Percentiles rank a stretch among this genome's conserved stretches.
Evolutionary conservation across 1,140 invertebrate genomes (phyloP).

Genomic region (Diorhabda elongata): DNA sequence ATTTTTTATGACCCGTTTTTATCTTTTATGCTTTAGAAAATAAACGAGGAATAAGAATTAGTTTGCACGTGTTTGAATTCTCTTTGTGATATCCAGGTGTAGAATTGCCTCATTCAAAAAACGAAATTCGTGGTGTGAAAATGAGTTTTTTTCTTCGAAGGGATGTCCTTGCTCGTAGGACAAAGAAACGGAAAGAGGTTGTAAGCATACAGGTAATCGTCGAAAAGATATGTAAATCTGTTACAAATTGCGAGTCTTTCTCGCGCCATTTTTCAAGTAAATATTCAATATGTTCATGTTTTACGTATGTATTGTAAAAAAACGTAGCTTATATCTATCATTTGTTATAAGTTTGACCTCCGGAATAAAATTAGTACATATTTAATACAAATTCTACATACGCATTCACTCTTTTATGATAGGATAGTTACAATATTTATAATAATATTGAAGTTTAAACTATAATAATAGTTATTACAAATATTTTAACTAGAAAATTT

Average conservation of each 20-base stretch:
- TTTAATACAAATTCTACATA: too few species aligned
- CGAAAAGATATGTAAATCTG: not conserved
- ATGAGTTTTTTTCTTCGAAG: not conserved
- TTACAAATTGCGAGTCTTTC: not conserved
- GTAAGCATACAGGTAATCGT: not conserved
- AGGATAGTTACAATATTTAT: too few species aligned
- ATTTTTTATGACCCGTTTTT: not conserved
- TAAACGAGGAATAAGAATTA: slow-evolving; percentile 3
- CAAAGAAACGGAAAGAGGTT: not conserved
- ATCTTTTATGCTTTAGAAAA: not conserved
- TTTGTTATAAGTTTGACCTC: too few species aligned
- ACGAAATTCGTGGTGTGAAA: not conserved
- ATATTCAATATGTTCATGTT: too few species aligned
- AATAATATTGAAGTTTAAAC: too few species aligned
- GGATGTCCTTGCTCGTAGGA: not conserved
- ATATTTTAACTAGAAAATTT: too few species aligned
- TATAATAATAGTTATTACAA: too few species aligned
- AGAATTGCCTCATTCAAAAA: not conserved
- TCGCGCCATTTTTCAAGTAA: too few species aligned
- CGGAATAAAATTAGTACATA: too few species aligned
- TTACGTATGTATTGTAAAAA: too few species aligned
- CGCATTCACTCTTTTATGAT: too few species aligned
- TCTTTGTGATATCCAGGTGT: not conserved
- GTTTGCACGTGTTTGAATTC: not conserved
- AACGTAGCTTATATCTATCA: too few species aligned